Conservation (phyloP, 2,113 vertebrate species). For the Ornithorhynchus anatinus region DNA sequence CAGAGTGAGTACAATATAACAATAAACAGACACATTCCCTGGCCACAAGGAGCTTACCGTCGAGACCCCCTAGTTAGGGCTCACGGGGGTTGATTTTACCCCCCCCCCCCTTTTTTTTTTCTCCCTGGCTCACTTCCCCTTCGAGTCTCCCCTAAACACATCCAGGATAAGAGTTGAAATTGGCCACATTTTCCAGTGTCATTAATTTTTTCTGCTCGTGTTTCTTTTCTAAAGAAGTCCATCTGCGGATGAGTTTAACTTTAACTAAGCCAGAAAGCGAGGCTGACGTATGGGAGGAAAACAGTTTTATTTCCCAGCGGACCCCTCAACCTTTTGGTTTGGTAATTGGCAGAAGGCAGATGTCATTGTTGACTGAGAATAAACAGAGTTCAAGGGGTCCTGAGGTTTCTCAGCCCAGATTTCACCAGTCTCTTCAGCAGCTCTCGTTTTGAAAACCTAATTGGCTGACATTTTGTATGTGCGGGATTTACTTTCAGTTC, state of each 20-base stretch:
- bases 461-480: constrained; percentile 59
- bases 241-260: constrained; percentile 8
- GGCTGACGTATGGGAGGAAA: constrained; percentile 43
- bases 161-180: background rate
- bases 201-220: background rate
- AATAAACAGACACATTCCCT: too few relatives aligned
- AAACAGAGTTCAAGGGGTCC: constrained; percentile 60
- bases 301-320: constrained; percentile 7
- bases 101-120: too few relatives aligned
- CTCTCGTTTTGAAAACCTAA: constrained; percentile 52
- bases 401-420: constrained; percentile 38
- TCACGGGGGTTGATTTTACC: too few relatives aligned
- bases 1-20: too few relatives aligned
- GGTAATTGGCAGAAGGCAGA: constrained; percentile 58
- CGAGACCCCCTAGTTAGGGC: too few relatives aligned
- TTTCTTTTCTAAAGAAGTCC: background rate
- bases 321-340: background rate
- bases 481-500: constrained; percentile 56
- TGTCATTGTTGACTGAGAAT: constrained; percentile 61
- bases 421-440: constrained; percentile 51
- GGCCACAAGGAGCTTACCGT: too few relatives aligned
- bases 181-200: background rate
- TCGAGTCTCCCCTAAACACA: background rate
- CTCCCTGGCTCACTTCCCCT: background rate
- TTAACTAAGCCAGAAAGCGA: constrained; percentile 24